A percentile compares a stretch with the other conserved stretches of the same genome.
Evolutionary conservation across 2,888 invertebrate species (phyloP).

Genomic region (Phasia obesa): DNA sequence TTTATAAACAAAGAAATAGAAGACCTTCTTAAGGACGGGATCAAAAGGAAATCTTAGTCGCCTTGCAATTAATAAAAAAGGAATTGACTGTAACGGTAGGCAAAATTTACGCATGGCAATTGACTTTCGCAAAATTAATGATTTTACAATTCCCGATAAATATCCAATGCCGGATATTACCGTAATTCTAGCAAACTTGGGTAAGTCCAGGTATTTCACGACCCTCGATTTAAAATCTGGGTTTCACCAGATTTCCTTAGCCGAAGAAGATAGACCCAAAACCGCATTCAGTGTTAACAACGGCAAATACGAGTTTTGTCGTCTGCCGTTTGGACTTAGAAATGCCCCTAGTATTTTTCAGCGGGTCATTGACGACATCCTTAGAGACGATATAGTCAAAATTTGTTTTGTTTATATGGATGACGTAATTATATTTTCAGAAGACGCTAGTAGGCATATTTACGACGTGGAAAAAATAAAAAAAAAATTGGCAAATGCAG

Average conservation of each 20-base stretch:
- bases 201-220: constrained; percentile 28
- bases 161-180: constrained; percentile 27
- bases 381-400: constrained; percentile 65
- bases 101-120: constrained; percentile 20
- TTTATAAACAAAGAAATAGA: constrained; percentile 31
- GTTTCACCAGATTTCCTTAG: constrained; percentile 46
- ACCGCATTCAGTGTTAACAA: constrained; percentile 70
- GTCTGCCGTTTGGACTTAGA: constrained; percentile 79
- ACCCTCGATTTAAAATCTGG: constrained; percentile 46
- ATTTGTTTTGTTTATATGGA: constrained; percentile 69
- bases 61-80: neutral
- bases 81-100: neutral
- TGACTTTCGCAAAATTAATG: constrained; percentile 32
- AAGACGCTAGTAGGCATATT: constrained; percentile 43
- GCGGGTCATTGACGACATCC: constrained; percentile 65
- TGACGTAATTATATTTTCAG: constrained; percentile 61
- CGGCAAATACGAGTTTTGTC: constrained; percentile 78
- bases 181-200: constrained; percentile 41
- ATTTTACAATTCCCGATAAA: constrained; percentile 18
- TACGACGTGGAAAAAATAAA: constrained; percentile 34
- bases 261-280: constrained; percentile 39
- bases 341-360: constrained; percentile 77
- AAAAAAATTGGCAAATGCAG: constrained; percentile 18
- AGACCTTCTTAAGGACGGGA: constrained; percentile 27
- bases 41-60: constrained; percentile 24